Base-by-base conservation (phyloP, 2,797 vertebrate species). In the Salmo trutta region DNA sequence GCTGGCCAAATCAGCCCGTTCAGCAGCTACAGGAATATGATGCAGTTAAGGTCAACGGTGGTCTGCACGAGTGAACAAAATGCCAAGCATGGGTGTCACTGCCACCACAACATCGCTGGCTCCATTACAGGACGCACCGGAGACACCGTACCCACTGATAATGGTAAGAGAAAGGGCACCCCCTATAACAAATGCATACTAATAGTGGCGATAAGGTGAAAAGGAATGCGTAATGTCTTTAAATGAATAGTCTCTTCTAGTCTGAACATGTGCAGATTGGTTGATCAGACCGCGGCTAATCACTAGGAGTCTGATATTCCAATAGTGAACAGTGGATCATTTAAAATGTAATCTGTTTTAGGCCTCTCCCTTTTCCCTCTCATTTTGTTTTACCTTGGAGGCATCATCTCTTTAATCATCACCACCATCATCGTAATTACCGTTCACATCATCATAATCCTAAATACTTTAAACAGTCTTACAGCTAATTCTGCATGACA, bases 401-500 rank as follows among this genome's bases (percentile, higher is more conserved):
- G 86, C 89, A 88, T 41, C 10, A 47, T 47, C 81, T 77, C 85
- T 91, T 90, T 91, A 91, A 91, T 93, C 89, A 91, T 90, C 86
- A 89, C 88, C 83, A 84, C 85, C 83, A 81, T 88, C 83, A 83
- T 88, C 73, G 65, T 91, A 91, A 92, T 93, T 92, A 91, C 87
- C 59, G 77, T 86, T 91, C 81, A 87, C 83, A 88, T 92, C 85
- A 91, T 90, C 85, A 91, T 89, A 91, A 93, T 91, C 86, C 84
- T 82, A 87, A 89, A 91, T 81, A 90, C 83, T 89, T 92, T 89
- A 86, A 90, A 89, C 41, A 41, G 36, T 10, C 8, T 82, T 82
- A 87, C 72, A 83, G 85, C 80, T 91, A 90, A 91, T 90, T 90
- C 77, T 83, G 88, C 82, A 83, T 83, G 85, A 90, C 81, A 91